Percentiles rank a stretch among this genome's conserved stretches.
phyloP scores from a whole-genome alignment of 2,888 invertebrate genomes.

The Metalampra italica region DNA sequence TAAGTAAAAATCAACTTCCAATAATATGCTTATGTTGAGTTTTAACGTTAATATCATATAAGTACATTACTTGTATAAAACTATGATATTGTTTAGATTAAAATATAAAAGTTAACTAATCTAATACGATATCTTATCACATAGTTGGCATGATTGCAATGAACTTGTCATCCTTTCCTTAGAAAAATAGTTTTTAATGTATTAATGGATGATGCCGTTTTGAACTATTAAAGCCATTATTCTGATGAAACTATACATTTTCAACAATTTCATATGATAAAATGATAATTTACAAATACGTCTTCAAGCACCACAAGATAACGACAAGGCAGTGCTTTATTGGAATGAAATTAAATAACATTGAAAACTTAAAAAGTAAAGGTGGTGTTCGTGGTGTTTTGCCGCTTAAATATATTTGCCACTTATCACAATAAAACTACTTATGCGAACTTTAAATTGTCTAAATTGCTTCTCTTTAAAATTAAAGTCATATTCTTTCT shows the following conservation, averaged over 20 bases:
- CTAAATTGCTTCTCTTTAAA: slow-evolving; percentile 10
- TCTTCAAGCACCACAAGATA: background rate
- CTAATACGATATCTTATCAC: slow-evolving; percentile 42
- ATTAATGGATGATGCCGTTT: background rate
- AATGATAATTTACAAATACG: background rate
- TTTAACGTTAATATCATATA: slow-evolving; percentile 48
- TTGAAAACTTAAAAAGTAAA: background rate
- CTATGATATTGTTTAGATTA: slow-evolving; percentile 24
- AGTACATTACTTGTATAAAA: slow-evolving; percentile 37
- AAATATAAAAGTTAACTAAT: slow-evolving; percentile 15
- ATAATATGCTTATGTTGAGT: slow-evolving; percentile 39
- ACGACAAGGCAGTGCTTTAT: background rate
- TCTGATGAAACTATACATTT: background rate
- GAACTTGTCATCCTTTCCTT: slow-evolving; percentile 10
- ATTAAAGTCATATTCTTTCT: background rate
- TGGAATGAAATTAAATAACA: background rate
- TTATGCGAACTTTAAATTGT: slow-evolving; percentile 5
- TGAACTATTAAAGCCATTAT: background rate
- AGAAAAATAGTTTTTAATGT: no score
- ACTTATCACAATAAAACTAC: slow-evolving; percentile 5
- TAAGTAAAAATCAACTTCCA: slow-evolving; percentile 32
- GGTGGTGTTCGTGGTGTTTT: background rate
- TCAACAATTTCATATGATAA: no score
- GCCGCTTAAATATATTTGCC: background rate
- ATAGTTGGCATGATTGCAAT: slow-evolving; percentile 37